Base-by-base conservation (phyloP, 2,797 vertebrate species). In the Otus scops region DNA sequence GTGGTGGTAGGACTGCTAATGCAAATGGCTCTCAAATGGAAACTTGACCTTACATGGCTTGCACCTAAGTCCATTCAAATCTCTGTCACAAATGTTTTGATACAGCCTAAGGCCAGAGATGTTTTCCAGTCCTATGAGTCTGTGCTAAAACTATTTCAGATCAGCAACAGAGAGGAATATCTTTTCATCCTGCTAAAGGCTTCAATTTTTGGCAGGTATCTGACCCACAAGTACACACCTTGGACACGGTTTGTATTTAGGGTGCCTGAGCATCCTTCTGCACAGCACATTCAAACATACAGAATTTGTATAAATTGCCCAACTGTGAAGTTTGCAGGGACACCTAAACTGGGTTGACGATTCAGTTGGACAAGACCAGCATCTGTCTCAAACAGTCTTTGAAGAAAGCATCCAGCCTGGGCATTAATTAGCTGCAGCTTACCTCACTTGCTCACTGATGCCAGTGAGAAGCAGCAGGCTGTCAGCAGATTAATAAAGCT, bases 31-130 rank as follows among this genome's bases (percentile, higher is more conserved):
- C 75, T 63, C 93, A 95, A 92, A 90, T 56, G 81, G 88, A 88
- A 95, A 68, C 81, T 88, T 95, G 96, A 95, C 96, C 96, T 96
- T 93, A 94, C 13, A 70, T 74, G 91, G 92, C 95, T 97, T 77
- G 86, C 75, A 96, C 95, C 93, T 95, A 93, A 97, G 93, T 96
- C 96, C 92, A 85, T 96, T 96, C 92, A 96, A 91, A 97, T 97
- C 71, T 97, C 92, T 93, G 86, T 96, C 95, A 94, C 78, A 96
- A 91, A 28, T 77, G 91, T 87, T 94, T 96, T 94, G 93, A 96
- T 95, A 79, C 60, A 91, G 89, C 96, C 96, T 89, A 74, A 80
- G 93, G 96, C 91, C 2, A 0, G 60, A 80, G 56, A 93, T 87
- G 70, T 92, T 96, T 95, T 96, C 89, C 91, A 91, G 84, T 74